phyloP scores from a whole-genome alignment of 2,797 vertebrate genomes.

The Tapera naevia region DNA sequence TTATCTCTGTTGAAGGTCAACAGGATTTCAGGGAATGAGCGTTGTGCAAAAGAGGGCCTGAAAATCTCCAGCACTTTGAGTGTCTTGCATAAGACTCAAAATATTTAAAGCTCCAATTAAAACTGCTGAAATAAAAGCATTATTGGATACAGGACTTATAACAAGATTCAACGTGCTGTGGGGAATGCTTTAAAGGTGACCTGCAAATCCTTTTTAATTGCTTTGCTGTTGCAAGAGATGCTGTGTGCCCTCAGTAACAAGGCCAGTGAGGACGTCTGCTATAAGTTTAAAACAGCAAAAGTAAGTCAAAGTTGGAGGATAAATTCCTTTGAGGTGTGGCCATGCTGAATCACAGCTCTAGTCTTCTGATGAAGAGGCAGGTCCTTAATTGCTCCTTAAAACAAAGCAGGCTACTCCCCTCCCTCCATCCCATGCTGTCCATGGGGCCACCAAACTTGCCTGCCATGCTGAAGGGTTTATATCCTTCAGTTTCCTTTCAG shows the following conservation, averaged over 20 bases:
- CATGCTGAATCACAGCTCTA: constrained; percentile 33
- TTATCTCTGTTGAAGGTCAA: background rate
- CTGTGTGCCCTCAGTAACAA: constrained; percentile 36
- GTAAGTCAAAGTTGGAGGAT: constrained; percentile 57
- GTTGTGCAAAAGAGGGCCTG: background rate
- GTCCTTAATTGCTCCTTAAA: background rate
- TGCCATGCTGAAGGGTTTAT: background rate
- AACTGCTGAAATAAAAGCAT: constrained; percentile 38
- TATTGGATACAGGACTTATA: constrained; percentile 24
- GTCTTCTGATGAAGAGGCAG: background rate
- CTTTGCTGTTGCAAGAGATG: constrained; percentile 45
- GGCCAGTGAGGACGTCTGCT: constrained; percentile 31
- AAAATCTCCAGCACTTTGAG: background rate
- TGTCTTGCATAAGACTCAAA: constrained; percentile 33
- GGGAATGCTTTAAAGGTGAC: constrained; percentile 67
- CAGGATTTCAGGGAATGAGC: background rate
- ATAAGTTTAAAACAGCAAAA: constrained; percentile 54
- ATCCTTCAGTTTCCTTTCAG: background rate
- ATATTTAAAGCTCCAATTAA: constrained; percentile 52
- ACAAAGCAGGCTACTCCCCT: background rate
- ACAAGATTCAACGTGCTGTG: constrained; percentile 62
- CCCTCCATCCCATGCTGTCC: background rate
- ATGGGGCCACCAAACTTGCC: background rate
- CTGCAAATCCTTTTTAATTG: constrained; percentile 67
- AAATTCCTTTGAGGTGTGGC: constrained; percentile 44